Conservation (phyloP, 2,797 vertebrate species). For the Pseudomugil gertrudae region DNA sequence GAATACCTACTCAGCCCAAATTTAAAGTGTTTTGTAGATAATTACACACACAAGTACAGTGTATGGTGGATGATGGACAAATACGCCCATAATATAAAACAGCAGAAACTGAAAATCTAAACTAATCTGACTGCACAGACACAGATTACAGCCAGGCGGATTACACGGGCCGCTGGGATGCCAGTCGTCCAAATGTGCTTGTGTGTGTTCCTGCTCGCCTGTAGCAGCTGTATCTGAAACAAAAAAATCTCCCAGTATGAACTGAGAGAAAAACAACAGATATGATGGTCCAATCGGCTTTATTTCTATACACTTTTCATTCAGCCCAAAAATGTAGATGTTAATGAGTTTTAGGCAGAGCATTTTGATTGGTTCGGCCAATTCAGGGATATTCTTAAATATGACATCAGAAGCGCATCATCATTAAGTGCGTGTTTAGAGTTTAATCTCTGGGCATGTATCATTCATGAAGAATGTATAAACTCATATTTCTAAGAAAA, state of each 20-base stretch:
- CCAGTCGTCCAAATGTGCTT: conserved; percentile 40
- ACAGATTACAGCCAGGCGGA: conserved; percentile 77
- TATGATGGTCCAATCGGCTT: conserved; percentile 38
- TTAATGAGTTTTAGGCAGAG: conserved; percentile 40
- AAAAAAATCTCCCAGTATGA: conserved; percentile 36
- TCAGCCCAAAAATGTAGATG: conserved; percentile 26
- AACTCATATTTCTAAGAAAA: conserved; percentile 19
- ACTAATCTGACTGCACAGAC: conserved; percentile 74
- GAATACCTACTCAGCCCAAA: too few relatives aligned
- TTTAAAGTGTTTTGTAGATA: conserved; percentile 4
- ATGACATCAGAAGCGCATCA: conserved; percentile 65
- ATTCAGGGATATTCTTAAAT: conserved; percentile 55
- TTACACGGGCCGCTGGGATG: conserved; percentile 72
- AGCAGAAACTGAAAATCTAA: conserved; percentile 68
- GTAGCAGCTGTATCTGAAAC: conserved; percentile 25
- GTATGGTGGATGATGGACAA: conserved; percentile 21
- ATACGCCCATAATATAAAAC: conserved; percentile 51
- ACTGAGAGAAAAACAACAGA: conserved; percentile 38
- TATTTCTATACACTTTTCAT: conserved; percentile 25
- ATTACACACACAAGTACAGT: conserved; percentile 11
- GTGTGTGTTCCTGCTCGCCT: background rate
- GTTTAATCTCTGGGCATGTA: conserved; percentile 58
- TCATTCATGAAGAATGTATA: conserved; percentile 58
- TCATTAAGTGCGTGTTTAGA: conserved; percentile 47
- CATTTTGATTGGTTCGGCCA: conserved; percentile 41